Percentiles rank a stretch among this genome's conserved stretches.
phyloP scores from a whole-genome alignment of 2,888 invertebrate species.

The Sphaeridia pumilis region DNA sequence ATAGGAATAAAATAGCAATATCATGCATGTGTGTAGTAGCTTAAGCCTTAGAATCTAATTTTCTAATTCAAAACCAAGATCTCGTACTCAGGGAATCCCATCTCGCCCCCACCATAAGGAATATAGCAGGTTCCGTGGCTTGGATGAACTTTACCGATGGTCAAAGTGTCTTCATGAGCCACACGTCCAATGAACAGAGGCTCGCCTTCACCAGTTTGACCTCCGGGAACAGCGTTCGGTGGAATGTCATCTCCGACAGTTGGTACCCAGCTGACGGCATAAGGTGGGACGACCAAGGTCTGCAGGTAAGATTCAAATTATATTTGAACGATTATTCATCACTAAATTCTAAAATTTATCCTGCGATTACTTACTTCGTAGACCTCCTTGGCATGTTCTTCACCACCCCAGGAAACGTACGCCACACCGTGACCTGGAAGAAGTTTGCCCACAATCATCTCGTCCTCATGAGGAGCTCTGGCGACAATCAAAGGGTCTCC shows the following conservation, averaged over 20 bases:
- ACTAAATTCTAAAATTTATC: neutral
- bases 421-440: constrained; percentile 56
- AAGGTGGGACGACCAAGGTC: constrained; percentile 39
- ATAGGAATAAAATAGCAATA: too few species aligned
- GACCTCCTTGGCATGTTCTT: constrained; percentile 52
- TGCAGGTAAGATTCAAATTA: too few species aligned
- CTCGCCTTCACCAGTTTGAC: constrained; percentile 49
- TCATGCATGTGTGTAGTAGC: too few species aligned
- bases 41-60: too few species aligned
- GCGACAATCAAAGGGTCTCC: constrained; percentile 49
- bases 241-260: constrained; percentile 57
- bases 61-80: constrained; percentile 46
- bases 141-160: constrained; percentile 71
- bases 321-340: too few species aligned
- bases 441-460: constrained; percentile 67
- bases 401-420: constrained; percentile 67
- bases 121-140: constrained; percentile 73
- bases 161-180: constrained; percentile 60
- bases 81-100: constrained; percentile 70
- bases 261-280: constrained; percentile 54
- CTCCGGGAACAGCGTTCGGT: constrained; percentile 59
- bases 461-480: constrained; percentile 57
- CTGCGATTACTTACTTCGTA: constrained; percentile 50
- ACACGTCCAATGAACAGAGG: constrained; percentile 66
- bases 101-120: constrained; percentile 65